Evolutionary conservation across 2,113 vertebrate genomes (phyloP).

Genomic region (Aleadryas rufinucha): DNA sequence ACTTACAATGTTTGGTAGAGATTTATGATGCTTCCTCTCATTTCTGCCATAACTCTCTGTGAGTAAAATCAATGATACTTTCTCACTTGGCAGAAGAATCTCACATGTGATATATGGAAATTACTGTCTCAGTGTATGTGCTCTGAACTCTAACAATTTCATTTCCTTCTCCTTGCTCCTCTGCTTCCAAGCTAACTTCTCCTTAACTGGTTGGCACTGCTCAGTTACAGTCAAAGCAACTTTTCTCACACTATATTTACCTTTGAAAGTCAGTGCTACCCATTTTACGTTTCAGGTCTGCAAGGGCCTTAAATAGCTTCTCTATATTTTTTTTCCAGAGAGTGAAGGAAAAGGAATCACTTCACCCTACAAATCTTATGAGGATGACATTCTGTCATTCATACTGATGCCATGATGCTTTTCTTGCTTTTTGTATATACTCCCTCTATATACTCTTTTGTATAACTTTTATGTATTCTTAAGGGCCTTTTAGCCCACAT

Average conservation of each 20-base stretch:
- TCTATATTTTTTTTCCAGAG: neutral
- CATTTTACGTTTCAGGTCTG: neutral
- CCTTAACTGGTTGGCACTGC: neutral
- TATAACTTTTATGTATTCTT: too few relatives aligned
- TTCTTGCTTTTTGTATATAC: too few relatives aligned
- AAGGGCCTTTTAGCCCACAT: too few relatives aligned
- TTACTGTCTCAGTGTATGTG: neutral
- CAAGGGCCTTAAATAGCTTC: neutral
- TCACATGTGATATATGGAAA: neutral
- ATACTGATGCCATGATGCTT: too few relatives aligned
- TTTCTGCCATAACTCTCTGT: neutral
- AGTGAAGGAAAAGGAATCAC: neutral
- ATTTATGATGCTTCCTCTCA: neutral
- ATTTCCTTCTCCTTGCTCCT: neutral
- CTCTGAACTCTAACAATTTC: neutral
- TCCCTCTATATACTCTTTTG: too few relatives aligned
- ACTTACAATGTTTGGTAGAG: neutral
- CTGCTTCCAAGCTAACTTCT: neutral
- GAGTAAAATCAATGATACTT: conserved; percentile 19
- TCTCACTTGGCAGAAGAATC: neutral
- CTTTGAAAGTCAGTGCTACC: neutral
- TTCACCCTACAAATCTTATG: neutral
- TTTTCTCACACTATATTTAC: neutral
- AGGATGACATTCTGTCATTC: neutral
- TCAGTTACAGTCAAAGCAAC: neutral